These are phyloP conservation scores for Corythornis madagascariensis DNA, from an alignment of 2,113 vertebrate species.

Conservation along the genomic window DNA sequence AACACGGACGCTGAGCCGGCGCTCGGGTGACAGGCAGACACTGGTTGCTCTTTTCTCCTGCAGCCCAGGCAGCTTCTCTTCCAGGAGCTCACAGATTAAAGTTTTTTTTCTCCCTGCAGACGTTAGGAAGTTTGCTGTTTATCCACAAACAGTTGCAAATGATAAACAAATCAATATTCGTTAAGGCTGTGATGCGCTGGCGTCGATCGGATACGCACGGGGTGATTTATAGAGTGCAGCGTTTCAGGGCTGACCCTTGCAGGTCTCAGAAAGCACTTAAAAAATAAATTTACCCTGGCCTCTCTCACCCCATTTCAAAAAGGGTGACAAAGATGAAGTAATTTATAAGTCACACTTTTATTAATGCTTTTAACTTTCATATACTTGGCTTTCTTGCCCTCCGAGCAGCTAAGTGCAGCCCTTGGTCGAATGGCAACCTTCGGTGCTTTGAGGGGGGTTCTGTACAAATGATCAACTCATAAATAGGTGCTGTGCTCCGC, in stretches of 20 bases:
- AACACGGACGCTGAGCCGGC: neutral
- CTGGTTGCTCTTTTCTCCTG: neutral
- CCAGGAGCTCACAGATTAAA: neutral
- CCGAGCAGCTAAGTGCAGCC: slow-evolving; percentile 76
- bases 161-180: slow-evolving; percentile 83
- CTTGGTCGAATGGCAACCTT: slow-evolving; percentile 79
- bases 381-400: slow-evolving; percentile 81
- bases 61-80: neutral
- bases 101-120: slow-evolving; percentile 21
- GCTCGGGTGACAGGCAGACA: neutral
- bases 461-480: slow-evolving; percentile 85
- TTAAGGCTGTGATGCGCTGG: slow-evolving; percentile 78
- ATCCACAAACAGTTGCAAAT: slow-evolving; percentile 75
- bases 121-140: slow-evolving; percentile 38
- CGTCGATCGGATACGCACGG: slow-evolving; percentile 77
- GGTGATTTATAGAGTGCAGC: slow-evolving; percentile 85
- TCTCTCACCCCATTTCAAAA: slow-evolving; percentile 86
- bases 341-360: slow-evolving; percentile 89
- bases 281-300: slow-evolving; percentile 89
- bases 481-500: slow-evolving; percentile 82
- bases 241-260: slow-evolving; percentile 84
- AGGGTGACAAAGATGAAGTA: slow-evolving; percentile 89
- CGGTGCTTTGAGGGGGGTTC: slow-evolving; percentile 75
- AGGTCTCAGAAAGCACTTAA: slow-evolving; percentile 88
- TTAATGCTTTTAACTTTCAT: slow-evolving; percentile 88